Conservation (phyloP, 2,113 vertebrate species). For the Crotalus horridus region DNA sequence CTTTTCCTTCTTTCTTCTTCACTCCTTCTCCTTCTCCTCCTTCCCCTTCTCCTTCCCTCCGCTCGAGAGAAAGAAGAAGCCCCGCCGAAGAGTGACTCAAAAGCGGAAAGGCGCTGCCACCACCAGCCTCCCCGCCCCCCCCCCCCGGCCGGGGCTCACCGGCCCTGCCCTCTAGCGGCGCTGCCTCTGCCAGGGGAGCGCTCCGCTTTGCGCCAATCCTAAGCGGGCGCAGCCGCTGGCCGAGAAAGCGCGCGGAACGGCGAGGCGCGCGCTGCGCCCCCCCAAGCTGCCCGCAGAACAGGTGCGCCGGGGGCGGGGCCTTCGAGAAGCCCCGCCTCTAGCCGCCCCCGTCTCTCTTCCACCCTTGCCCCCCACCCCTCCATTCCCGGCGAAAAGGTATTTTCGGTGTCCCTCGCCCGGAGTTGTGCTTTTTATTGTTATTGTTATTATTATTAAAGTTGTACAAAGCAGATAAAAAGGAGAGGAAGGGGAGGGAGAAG, state of each 20-base stretch:
- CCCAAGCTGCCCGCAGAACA: background rate
- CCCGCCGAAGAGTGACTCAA: background rate
- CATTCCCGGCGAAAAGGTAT: background rate
- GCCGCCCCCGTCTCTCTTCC: background rate
- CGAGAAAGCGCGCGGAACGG: too few species aligned
- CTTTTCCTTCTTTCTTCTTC: background rate
- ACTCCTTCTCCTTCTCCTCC: background rate
- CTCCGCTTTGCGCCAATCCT: too few species aligned
- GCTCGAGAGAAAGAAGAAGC: background rate
- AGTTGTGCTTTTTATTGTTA: background rate
- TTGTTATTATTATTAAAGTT: background rate
- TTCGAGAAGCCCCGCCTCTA: background rate
- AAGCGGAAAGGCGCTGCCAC: background rate
- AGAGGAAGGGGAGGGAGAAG: accelerated
- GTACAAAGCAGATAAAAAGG: background rate
- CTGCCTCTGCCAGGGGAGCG: too few species aligned
- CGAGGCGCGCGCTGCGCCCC: background rate
- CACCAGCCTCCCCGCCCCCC: background rate
- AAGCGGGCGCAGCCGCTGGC: background rate
- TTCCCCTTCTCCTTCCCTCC: background rate
- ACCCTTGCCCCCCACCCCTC: background rate
- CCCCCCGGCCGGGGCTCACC: too few species aligned
- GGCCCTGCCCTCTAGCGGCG: background rate
- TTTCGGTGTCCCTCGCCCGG: background rate
- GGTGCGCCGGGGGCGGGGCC: background rate